phyloP scores from a whole-genome alignment of 1,140 invertebrate genomes.

The Drosophila azteca region DNA sequence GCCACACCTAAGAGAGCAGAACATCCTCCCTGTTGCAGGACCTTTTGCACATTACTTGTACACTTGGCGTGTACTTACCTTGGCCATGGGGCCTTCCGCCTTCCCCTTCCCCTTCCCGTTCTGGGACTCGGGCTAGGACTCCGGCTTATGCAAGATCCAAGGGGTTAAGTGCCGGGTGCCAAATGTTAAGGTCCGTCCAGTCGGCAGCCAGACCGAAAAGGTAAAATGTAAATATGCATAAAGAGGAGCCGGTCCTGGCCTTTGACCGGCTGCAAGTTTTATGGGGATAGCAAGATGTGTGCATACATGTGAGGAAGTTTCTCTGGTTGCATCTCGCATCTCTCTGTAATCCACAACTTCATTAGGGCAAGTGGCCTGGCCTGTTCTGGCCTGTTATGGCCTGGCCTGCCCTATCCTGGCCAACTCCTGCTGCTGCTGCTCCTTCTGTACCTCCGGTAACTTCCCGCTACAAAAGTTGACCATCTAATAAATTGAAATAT shows the following conservation, averaged over 20 bases:
- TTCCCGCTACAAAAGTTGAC: constrained; percentile 39
- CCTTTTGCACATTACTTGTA: not conserved
- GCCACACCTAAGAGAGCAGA: too few relatives aligned
- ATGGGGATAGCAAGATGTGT: not conserved
- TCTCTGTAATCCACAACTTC: constrained; percentile 55
- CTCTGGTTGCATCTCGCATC: constrained; percentile 5
- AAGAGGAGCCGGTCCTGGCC: constrained; percentile 11
- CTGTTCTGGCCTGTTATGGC: constrained; percentile 31
- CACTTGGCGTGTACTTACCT: not conserved
- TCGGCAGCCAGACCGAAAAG: constrained; percentile 7
- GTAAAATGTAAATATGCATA: constrained; percentile 47
- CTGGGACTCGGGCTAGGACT: not conserved
- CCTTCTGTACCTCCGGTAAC: not conserved
- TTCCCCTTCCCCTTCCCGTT: constrained; percentile 6
- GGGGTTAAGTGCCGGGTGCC: constrained; percentile 55
- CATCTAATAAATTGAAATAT: constrained; percentile 67
- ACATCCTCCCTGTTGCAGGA: not conserved
- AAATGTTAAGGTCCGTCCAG: constrained; percentile 40
- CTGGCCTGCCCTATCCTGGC: not conserved
- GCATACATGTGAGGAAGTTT: constrained; percentile 18
- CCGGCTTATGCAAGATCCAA: constrained; percentile 18
- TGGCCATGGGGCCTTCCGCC: not conserved
- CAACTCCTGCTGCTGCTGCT: too few relatives aligned
- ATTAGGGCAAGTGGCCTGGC: constrained; percentile 64
- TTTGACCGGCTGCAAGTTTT: constrained; percentile 23